phyloP scores from a whole-genome alignment of 2,888 invertebrate genomes.

The Microplitis deprimator region DNA sequence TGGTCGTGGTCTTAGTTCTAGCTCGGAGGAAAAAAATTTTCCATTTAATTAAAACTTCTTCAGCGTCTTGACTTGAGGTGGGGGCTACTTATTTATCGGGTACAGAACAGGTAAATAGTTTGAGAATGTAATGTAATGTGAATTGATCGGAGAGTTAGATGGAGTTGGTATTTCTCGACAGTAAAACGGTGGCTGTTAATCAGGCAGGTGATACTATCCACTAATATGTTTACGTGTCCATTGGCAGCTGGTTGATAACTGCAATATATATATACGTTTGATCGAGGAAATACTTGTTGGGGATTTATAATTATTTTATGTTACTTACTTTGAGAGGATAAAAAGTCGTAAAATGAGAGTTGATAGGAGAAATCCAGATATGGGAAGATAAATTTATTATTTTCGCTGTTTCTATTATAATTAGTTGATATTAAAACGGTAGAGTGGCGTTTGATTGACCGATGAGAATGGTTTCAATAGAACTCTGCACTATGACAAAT shows the following conservation, averaged over 20 bases:
- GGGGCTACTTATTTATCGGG: not conserved
- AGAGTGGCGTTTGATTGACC: no score
- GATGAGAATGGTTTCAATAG: no score
- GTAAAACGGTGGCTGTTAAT: not conserved
- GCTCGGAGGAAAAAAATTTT: not conserved
- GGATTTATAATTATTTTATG: not conserved
- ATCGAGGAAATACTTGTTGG: not conserved
- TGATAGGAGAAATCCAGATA: no score
- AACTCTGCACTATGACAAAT: no score
- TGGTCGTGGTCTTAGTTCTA: not conserved
- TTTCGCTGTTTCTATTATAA: no score
- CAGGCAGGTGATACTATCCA: slow-evolving; percentile 7
- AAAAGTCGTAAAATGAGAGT: no score
- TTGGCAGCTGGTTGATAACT: slow-evolving; percentile 20
- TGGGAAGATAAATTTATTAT: no score
- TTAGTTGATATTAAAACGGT: no score
- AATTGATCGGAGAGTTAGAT: not conserved
- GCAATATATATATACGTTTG: not conserved
- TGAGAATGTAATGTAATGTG: not conserved
- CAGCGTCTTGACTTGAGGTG: not conserved
- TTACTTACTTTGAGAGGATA: not conserved
- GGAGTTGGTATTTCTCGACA: not conserved
- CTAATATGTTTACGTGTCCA: slow-evolving; percentile 7
- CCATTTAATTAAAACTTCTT: not conserved
- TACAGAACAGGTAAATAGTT: not conserved